A percentile compares a stretch with the other conserved stretches of the same genome.
These are phyloP conservation scores for Leptobrachium ailaonicum DNA, from an alignment of 2,113 vertebrate species.

Conservation along the genomic window DNA sequence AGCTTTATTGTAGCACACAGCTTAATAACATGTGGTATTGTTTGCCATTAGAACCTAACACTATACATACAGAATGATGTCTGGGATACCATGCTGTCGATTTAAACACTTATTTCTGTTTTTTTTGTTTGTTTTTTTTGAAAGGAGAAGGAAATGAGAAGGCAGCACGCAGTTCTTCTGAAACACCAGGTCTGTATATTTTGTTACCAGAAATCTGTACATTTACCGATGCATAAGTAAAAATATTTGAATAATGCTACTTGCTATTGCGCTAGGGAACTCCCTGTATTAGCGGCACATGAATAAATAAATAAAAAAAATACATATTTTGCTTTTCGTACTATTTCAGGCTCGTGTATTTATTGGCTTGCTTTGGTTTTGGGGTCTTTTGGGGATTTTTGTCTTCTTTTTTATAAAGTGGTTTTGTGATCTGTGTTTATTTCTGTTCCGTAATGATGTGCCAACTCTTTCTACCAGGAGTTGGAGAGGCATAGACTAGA, in stretches of 20 bases:
- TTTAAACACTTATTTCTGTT: constrained; percentile 29
- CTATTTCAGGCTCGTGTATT: constrained; percentile 67
- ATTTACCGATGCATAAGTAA: not conserved
- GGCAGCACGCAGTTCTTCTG: constrained; percentile 87
- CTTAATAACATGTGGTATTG: not conserved
- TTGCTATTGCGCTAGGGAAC: not conserved
- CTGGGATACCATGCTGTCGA: not conserved
- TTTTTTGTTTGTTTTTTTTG: constrained; percentile 59
- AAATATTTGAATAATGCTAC: not conserved
- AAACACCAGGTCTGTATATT: constrained; percentile 87
- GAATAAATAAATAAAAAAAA: constrained; percentile 2
- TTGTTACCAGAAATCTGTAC: constrained; percentile 45
- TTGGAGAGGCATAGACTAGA: constrained; percentile 99
- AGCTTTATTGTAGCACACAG: not conserved
- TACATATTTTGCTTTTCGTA: constrained; percentile 23
- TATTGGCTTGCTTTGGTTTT: constrained; percentile 84
- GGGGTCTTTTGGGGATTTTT: constrained; percentile 67
- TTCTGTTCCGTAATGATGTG: constrained; percentile 97
- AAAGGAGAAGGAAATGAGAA: constrained; percentile 90
- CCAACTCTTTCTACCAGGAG: constrained; percentile 98
- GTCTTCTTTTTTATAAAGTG: constrained; percentile 67
- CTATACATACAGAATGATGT: not conserved
- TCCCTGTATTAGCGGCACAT: not conserved
- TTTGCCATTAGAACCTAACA: not conserved
- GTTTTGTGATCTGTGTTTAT: constrained; percentile 80